These are phyloP conservation scores for Drosophila prostipennis DNA, from an alignment of 2,888 invertebrate species.

Conservation along the genomic window DNA sequence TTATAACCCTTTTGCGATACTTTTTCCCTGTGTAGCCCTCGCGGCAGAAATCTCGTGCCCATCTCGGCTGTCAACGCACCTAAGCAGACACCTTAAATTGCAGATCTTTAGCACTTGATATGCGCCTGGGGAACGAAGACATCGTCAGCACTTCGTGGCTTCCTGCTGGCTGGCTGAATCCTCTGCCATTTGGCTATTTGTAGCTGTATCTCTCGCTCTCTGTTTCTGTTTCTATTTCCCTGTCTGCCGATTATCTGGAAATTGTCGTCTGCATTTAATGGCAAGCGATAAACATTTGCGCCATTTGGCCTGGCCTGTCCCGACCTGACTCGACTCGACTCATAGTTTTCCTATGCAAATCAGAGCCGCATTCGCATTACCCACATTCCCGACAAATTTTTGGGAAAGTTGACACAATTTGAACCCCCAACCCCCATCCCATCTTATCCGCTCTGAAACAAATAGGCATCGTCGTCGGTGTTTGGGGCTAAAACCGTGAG, in stretches of 20 bases:
- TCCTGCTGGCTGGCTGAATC: conserved; percentile 11
- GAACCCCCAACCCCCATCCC: conserved; percentile 31
- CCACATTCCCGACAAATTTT: conserved; percentile 46
- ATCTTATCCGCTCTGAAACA: conserved; percentile 27
- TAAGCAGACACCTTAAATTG: conserved; percentile 59
- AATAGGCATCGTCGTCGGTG: conserved; percentile 27
- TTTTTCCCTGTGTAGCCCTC: conserved; percentile 7
- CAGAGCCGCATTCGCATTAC: conserved; percentile 44
- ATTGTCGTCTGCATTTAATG: conserved; percentile 69
- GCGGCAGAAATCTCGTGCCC: conserved; percentile 28
- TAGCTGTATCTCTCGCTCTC: conserved; percentile 20
- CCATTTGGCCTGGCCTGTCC: background rate
- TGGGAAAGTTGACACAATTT: conserved; percentile 78
- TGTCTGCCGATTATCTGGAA: conserved; percentile 59
- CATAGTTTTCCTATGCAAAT: conserved; percentile 38
- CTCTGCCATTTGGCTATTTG: background rate
- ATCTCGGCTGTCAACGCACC: conserved; percentile 51
- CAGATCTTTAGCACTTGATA: conserved; percentile 56
- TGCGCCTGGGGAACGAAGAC: conserved; percentile 26
- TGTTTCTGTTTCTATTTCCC: conserved; percentile 5
- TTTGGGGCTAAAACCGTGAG: conserved; percentile 72
- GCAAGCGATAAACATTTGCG: conserved; percentile 42
- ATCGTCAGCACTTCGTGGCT: conserved; percentile 12
- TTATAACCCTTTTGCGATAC: background rate
- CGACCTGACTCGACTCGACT: conserved; percentile 6